Percentiles rank a stretch among this genome's conserved stretches.
Evolutionary conservation across 2,113 vertebrate genomes (phyloP).

Genomic region (Aspiorhynchus laticeps): DNA sequence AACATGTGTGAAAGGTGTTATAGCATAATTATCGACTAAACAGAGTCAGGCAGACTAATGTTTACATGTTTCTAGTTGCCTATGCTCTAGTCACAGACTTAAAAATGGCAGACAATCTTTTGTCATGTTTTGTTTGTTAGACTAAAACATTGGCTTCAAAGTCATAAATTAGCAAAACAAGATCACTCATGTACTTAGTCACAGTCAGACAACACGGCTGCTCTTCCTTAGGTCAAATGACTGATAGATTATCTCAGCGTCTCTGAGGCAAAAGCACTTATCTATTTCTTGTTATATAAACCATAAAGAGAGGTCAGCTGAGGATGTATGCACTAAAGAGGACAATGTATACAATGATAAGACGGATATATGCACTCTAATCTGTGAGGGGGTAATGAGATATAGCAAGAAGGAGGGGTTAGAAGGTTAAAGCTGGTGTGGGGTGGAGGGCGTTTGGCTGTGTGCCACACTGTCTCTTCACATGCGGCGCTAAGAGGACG

Average conservation of each 20-base stretch:
- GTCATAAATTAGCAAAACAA: conserved; percentile 38
- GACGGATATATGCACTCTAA: conserved; percentile 34
- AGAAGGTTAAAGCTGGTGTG: conserved; percentile 31
- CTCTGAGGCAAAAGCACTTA: conserved; percentile 18
- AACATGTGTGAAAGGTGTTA: background rate
- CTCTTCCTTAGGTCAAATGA: conserved; percentile 40
- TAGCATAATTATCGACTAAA: background rate
- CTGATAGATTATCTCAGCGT: conserved; percentile 4
- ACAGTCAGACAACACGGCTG: conserved; percentile 39
- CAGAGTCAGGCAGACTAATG: background rate
- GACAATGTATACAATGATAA: conserved; percentile 39
- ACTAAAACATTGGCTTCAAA: background rate
- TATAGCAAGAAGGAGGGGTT: conserved; percentile 25
- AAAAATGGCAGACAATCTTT: background rate
- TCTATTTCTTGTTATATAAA: conserved; percentile 28
- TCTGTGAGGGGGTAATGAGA: conserved; percentile 15
- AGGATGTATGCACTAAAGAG: conserved; percentile 36
- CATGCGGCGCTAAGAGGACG: conserved; percentile 21
- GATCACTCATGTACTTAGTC: conserved; percentile 44
- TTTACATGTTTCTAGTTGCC: background rate
- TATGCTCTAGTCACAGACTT: background rate
- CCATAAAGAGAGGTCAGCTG: conserved; percentile 37
- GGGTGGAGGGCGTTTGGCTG: conserved; percentile 21
- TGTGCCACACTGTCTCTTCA: conserved; percentile 34
- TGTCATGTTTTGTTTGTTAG: background rate